Evolutionary conservation across 2,113 vertebrate species (phyloP).

Genomic region (Empidonax traillii): DNA sequence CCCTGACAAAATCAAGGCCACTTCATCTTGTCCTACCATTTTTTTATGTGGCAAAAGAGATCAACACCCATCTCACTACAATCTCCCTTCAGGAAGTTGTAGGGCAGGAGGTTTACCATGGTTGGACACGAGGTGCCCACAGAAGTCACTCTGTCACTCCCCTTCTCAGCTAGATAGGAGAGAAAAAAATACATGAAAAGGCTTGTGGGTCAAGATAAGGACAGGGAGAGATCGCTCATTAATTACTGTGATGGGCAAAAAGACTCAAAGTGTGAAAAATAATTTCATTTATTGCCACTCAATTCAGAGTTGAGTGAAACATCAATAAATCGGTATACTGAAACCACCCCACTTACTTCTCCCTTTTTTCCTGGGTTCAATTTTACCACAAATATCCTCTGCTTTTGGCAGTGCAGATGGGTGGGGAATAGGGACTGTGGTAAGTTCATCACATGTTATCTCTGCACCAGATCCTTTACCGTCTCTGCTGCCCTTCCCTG

Average conservation of each 20-base stretch:
- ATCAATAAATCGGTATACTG: neutral
- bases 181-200: neutral
- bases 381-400: neutral
- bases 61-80: neutral
- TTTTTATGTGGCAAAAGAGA: neutral
- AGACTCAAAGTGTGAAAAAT: neutral
- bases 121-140: no score
- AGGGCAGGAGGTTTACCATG: neutral
- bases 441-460: neutral
- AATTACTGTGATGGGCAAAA: neutral
- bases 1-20: neutral
- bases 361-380: neutral
- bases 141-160: neutral
- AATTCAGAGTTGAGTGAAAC: neutral
- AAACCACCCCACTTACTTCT: neutral
- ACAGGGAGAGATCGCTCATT: neutral
- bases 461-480: neutral
- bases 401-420: neutral
- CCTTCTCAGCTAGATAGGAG: neutral
- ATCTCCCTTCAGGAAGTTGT: neutral
- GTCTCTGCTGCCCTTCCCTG: neutral
- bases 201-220: neutral
- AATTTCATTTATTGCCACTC: neutral
- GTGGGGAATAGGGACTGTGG: neutral
- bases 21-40: neutral